Base-by-base conservation (phyloP, 2,113 vertebrate genomes). In the Melanocharis versteri region DNA sequence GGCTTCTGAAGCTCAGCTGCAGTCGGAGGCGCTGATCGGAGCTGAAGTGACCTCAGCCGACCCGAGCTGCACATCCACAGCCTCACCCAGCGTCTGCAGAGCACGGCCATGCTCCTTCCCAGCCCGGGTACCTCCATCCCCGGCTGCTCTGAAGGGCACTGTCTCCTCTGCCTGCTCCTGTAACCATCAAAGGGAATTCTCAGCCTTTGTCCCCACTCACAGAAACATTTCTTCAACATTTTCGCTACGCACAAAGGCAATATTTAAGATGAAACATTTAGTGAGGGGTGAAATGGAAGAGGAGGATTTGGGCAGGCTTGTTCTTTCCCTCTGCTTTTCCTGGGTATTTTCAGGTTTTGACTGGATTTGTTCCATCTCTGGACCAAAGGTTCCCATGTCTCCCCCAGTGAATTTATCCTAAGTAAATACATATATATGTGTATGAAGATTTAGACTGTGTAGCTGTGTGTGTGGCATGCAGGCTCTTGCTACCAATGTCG, bases 1-100 rank as follows among this genome's bases (percentile, higher is more conserved):
- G 93, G 87, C 82, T 94, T 10, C 72, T 39, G 76, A 19, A 88
- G 79, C 91, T 94, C 76, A 89, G 79, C 87, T 94, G 93, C 82
- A 76, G 53, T 87, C 1, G 0, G 53, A 89, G 87, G 71, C 6
- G 0, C 61, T 90, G 92, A 83, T 72, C 0, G 0, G 80, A 94
- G 87, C 69, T 89, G 96, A 95, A 64, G 54, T 51, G 86, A 83
- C 95, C 95, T 95, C 62, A 92, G 7, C 42, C 0, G 45, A 94
- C 93, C 91, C 0, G 0, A 93, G 78, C 39, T 0, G 5, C 75
- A 15, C 71, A 65, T 56, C 73, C 57, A 40, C 45, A 71, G 78
- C 75, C 83, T 75, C 83, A 18, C 11, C 62, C 62, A 62, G 60
- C 68, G n/a, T 57, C 64, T 56, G 61, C 57, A 83, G 71, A 68